Base-by-base conservation (phyloP, 2,888 invertebrate genomes). In the Eustalomyia histrio region DNA sequence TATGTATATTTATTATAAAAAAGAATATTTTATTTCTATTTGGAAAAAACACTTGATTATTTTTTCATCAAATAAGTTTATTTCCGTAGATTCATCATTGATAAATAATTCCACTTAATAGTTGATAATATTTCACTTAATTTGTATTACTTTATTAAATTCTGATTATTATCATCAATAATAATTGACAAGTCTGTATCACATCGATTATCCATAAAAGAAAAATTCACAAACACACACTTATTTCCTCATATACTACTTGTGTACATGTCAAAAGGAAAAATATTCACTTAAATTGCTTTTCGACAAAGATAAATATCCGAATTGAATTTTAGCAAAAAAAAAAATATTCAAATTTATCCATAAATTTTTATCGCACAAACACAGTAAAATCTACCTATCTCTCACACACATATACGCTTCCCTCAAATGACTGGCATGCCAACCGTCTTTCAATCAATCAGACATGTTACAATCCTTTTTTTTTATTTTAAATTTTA, bases 361-460 rank as follows among this genome's bases (percentile, higher is more conserved):
- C 21, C 17, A 52, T 55, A 57, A 39, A 47, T 43, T 55, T 63
- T 17, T 29, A 63, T 57, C 12, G 21, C 33, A 4, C 53, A 5
- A 43, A 63, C 16, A 35, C 10, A 12, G 43, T 63, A 52, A 24
- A 47, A 47, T 60, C n/a, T 72, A 14, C 43, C n/a, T 18, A 14
- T 14, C 53, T 29, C 29, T 52, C 35, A 53, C 35, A 14, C n/a
- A 53, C 35, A 21, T 10, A 17, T 60, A 55, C 63, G 52, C 60
- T 63, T 52, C 16, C 12, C 17, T 64, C 0, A 58, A 69, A 35
- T 63, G 50, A 64, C 58, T 64, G 61, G 71, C 65, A 60, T 65
- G 63, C 60, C 58, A 69, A 71, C 58, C 71, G 43, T 43, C 39
- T 64, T 55, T 65, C 64, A 80, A 80, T 76, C 68, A 76, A 58